Base-by-base conservation (phyloP, 2,888 invertebrate species). In the Automeris io region DNA sequence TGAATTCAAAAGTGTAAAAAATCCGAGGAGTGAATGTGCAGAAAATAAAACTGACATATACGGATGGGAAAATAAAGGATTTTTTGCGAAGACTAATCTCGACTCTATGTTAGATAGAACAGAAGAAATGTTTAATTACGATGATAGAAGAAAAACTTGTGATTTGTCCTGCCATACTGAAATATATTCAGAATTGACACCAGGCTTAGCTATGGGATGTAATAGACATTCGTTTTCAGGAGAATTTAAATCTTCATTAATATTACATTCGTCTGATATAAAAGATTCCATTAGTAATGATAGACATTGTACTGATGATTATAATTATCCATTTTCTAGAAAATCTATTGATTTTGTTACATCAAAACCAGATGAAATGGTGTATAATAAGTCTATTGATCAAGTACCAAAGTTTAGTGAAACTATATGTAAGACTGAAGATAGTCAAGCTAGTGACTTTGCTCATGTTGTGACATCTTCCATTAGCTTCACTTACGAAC, bases 31-130 rank as follows among this genome's bases (percentile, higher is more conserved):
- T 52, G 85, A 82, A 57, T 70, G 74, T 51, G 54, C 82, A 42
- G 77, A 54, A 11, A 83, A 86, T 57, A 83, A 79, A 74, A 87
- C 85, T 33, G 87, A 87, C 59, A 57, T 69, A 37, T 87, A 86
- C 52, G 87, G 87, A 34, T 87, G 87, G 87, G 87, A 87, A 70
- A 87, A 87, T 47, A 87, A 86, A 70, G 87, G 82, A 1, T 87
- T 87, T 58, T 55, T 79, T 38, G 82, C 70, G 9, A 85, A 81
- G 60, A 70, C 70, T 53, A 75, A 39, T 68, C 60, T 39, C 72
- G 71, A 54, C 13, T 61, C 40, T 34, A 54, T 50, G 43, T 41
- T 66, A 41, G 65, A 63, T 16, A 73, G 68, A 45, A 48, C 58
- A 23, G 69, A 61, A 24, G 57, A 51, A 33, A 60, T 50, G 32